Evolutionary conservation across 2,797 vertebrate species (phyloP).

Genomic region (Oryzias sinensis): DNA sequence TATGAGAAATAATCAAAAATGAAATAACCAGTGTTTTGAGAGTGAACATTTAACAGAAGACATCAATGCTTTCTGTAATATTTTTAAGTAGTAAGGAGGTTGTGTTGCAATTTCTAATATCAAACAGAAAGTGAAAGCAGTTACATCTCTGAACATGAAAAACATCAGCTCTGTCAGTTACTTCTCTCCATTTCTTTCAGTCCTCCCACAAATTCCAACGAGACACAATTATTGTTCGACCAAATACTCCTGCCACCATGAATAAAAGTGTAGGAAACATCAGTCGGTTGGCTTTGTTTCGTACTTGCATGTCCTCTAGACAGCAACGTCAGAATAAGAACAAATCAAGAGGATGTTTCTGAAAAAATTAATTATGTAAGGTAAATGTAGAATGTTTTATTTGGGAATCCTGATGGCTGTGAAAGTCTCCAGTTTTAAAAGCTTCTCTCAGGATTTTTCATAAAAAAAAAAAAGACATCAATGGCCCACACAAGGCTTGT

Average conservation of each 20-base stretch:
- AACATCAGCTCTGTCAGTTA: too few species aligned
- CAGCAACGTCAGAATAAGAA: neutral
- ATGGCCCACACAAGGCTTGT: constrained; percentile 37
- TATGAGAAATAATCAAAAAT: too few species aligned
- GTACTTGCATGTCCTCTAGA: constrained; percentile 3
- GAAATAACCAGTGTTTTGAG: too few species aligned
- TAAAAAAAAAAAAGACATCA: constrained; percentile 24
- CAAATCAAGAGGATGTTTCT: neutral
- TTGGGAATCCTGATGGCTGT: neutral
- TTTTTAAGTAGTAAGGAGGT: too few species aligned
- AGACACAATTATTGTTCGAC: constrained; percentile 56
- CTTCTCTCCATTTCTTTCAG: neutral
- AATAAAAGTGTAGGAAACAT: constrained; percentile 27
- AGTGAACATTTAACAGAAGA: too few species aligned
- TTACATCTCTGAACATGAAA: too few species aligned
- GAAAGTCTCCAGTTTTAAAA: constrained; percentile 15
- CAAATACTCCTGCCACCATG: constrained; percentile 30
- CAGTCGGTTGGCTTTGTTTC: constrained; percentile 12
- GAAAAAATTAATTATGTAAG: neutral
- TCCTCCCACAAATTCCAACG: constrained; percentile 53
- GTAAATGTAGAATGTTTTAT: neutral
- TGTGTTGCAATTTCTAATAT: too few species aligned
- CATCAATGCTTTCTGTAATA: too few species aligned
- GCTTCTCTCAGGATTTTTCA: constrained; percentile 27
- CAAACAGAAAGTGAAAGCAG: too few species aligned